phyloP scores from a whole-genome alignment of 1,140 invertebrate species.

The Holcopasites calliopsidis region DNA sequence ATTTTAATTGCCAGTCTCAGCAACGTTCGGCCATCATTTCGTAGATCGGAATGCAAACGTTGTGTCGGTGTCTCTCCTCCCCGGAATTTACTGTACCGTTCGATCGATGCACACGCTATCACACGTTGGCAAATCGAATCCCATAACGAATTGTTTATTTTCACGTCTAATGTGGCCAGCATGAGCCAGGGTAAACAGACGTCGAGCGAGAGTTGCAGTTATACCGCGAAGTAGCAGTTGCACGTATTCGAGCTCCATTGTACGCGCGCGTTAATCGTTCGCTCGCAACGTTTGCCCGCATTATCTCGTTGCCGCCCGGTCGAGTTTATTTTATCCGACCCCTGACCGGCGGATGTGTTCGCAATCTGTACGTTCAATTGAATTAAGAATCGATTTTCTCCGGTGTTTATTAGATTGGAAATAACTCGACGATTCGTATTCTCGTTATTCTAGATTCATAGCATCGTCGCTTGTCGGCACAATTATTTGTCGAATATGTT shows the following conservation, averaged over 20 bases:
- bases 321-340: background rate
- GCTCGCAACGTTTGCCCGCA: background rate
- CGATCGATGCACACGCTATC: background rate
- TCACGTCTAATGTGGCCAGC: conserved; percentile 15
- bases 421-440: too few species aligned
- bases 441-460: too few species aligned
- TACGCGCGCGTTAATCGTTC: conserved; percentile 5
- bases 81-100: background rate
- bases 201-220: conserved; percentile 28
- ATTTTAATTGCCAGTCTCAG: too few species aligned
- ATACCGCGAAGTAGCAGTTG: conserved; percentile 39
- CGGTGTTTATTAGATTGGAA: too few species aligned
- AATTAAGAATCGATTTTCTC: too few species aligned
- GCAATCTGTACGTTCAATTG: too few species aligned
- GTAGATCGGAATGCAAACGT: conserved; percentile 5
- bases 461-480: too few species aligned
- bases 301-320: background rate
- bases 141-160: conserved; percentile 49
- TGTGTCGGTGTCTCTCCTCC: too few species aligned
- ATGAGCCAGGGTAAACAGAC: conserved; percentile 37
- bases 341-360: too few species aligned
- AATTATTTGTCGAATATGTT: too few species aligned
- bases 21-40: too few species aligned
- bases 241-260: background rate
- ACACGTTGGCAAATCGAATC: conserved; percentile 28